Evolutionary conservation across 2,797 vertebrate species (phyloP), one percentile per base, ranked within the genome.

Genomic region (Steatocranus sp.): DNA sequence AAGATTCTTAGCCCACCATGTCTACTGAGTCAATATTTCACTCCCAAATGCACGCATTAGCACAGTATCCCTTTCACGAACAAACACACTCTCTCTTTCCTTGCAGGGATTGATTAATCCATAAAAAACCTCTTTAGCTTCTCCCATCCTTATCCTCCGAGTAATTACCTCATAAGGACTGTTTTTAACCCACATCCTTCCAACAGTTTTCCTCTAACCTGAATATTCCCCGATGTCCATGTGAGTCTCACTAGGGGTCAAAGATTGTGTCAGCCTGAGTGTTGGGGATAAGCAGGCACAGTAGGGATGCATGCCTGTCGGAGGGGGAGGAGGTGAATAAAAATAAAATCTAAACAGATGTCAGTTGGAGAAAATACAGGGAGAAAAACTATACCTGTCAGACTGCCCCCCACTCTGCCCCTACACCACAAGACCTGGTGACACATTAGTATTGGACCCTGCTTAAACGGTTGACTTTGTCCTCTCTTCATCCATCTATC

Each of bases 361-460:
- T 91, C 89, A 51, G 88, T 86, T 80, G 82, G 80, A 50, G 77
- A 54, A 90, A 88, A 88, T 77, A 48, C 80, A 76, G 58, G 56
- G 53, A 90, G 84, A 87, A 91, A 89, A 92, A 84, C 79, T 63
- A 81, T 79, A 90, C 81, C 79, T 87, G 82, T 89, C 82, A 83
- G 58, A 78, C 80, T 34, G 0, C 25, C 66, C 74, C 74, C 74
- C 50, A 49, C 75, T 30, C 56, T 51, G 58, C 66, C 78, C 78
- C 46, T 43, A 80, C 58, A 73, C 79, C 83, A 76, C 79, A 79
- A 84, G 77, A 87, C 86, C 86, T 82, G 92, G 91, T 88, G 94
- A 91, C 93, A 93, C 93, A 90, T 94, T 93, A 92, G 91, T 89
- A 89, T 87, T 93, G 92, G 91, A 85, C 87, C 91, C 89, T 91